Conservation (phyloP, 64 coral and sea anemone species). For the Pocillopora verrucosa region DNA sequence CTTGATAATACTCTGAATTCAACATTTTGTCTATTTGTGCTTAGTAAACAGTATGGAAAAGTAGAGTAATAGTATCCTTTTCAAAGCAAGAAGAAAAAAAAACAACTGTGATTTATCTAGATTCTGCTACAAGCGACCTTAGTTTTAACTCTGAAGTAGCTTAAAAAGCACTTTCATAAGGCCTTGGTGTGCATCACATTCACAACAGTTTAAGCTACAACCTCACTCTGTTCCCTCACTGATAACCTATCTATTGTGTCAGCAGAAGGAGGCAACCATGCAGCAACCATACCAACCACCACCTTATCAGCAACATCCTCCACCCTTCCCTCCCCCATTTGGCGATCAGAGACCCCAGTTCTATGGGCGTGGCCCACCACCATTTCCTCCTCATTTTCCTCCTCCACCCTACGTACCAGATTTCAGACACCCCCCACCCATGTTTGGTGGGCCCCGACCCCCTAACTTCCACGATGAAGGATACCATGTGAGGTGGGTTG, state of each 20-base stretch:
- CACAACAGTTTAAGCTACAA: neutral
- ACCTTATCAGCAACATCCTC: conserved; percentile 56
- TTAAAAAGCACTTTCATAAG: no score
- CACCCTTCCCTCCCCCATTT: conserved; percentile 29
- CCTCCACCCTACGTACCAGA: conserved; percentile 61
- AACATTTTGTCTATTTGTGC: no score
- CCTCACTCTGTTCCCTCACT: neutral
- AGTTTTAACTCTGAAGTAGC: no score
- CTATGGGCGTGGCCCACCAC: conserved; percentile 40
- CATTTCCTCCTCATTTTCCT: conserved; percentile 48
- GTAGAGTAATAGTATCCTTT: no score
- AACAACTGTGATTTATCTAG: no score
- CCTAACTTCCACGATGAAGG: conserved; percentile 80
- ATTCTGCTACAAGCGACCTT: no score
- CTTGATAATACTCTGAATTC: no score
- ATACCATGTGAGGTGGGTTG: conserved; percentile 59
- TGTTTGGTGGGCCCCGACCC: conserved; percentile 65
- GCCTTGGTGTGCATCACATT: neutral
- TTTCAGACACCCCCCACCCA: conserved; percentile 66
- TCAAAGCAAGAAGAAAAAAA: no score
- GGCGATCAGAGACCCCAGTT: conserved; percentile 6
- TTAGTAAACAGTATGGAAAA: no score
- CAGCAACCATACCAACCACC: conserved; percentile 23
- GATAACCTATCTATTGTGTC: neutral
- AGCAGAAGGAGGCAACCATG: conserved; percentile 11